Percentiles rank a stretch among this genome's conserved stretches.
Evolutionary conservation across 2,113 vertebrate genomes (phyloP).

Genomic region (Rafetus swinhoei): DNA sequence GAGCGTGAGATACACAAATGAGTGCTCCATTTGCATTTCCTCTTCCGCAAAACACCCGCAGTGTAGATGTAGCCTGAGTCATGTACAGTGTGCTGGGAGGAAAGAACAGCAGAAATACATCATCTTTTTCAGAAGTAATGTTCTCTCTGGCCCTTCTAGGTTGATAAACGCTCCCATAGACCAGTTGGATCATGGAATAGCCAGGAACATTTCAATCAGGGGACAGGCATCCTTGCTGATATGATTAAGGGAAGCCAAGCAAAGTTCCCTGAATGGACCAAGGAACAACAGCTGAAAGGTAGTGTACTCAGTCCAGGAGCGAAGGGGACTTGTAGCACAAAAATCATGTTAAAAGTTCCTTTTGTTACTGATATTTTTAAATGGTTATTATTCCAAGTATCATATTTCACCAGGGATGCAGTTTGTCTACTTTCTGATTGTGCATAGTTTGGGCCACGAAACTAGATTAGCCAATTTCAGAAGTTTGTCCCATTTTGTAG

Average conservation of each 20-base stretch:
- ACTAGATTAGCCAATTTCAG: background rate
- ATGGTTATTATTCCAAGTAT: too few species aligned
- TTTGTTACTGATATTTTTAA: accelerated
- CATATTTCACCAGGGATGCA: too few species aligned
- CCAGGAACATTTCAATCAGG: slow-evolving; percentile 77
- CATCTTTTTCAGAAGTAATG: background rate
- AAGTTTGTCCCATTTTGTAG: background rate
- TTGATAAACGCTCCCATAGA: slow-evolving; percentile 73
- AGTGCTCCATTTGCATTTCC: too few species aligned
- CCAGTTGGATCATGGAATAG: slow-evolving; percentile 78
- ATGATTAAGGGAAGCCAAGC: slow-evolving; percentile 63
- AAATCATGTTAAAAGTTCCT: background rate
- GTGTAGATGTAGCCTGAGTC: too few species aligned
- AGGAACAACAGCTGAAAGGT: slow-evolving; percentile 82
- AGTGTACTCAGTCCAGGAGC: background rate
- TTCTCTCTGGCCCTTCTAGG: slow-evolving; percentile 62
- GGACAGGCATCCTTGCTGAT: slow-evolving; percentile 68
- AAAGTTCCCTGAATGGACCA: slow-evolving; percentile 78
- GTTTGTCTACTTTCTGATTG: background rate
- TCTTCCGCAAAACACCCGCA: too few species aligned
- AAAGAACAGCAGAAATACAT: background rate
- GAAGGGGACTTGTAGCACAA: background rate
- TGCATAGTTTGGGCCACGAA: background rate
- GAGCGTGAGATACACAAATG: too few species aligned
- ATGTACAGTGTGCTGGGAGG: background rate